Evolutionary conservation across 2,797 vertebrate genomes (phyloP).

Genomic region (Passerculus sandwichensis): DNA sequence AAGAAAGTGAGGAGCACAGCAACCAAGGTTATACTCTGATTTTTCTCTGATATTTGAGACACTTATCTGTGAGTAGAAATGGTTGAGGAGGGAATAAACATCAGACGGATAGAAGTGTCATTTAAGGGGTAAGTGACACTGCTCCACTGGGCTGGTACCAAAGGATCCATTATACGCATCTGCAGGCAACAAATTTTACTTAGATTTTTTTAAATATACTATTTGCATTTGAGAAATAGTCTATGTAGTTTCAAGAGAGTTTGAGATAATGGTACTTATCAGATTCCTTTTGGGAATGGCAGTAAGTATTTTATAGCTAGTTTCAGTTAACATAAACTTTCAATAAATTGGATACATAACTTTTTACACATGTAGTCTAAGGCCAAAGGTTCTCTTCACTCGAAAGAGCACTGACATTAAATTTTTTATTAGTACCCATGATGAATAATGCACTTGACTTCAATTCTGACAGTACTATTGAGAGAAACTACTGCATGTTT

Average conservation of each 20-base stretch:
- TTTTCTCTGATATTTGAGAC: not conserved
- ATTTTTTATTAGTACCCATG: slow-evolving; percentile 11
- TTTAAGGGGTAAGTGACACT: not conserved
- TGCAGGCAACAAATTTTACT: not conserved
- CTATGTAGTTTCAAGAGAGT: not conserved
- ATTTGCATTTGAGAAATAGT: not conserved
- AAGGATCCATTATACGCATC: not conserved
- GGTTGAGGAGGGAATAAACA: not conserved
- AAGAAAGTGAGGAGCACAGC: not conserved
- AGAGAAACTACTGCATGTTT: not conserved
- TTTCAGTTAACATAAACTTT: slow-evolving; percentile 32
- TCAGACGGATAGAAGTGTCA: accelerated
- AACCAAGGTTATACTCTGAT: not conserved
- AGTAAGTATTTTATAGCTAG: slow-evolving; percentile 30
- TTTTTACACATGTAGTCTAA: slow-evolving; percentile 33
- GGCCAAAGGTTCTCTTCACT: slow-evolving; percentile 16
- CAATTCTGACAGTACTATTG: not conserved
- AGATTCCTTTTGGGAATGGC: not conserved
- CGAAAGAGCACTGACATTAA: not conserved
- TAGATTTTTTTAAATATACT: not conserved
- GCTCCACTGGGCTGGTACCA: not conserved
- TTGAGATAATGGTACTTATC: slow-evolving; percentile 13
- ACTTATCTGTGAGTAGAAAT: not conserved
- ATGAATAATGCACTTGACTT: slow-evolving; percentile 14
- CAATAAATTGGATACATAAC: slow-evolving; percentile 3